Conservation (phyloP, 37 sponge, comb jelly and placozoan species). For the Halisarca cf. caerulea region DNA sequence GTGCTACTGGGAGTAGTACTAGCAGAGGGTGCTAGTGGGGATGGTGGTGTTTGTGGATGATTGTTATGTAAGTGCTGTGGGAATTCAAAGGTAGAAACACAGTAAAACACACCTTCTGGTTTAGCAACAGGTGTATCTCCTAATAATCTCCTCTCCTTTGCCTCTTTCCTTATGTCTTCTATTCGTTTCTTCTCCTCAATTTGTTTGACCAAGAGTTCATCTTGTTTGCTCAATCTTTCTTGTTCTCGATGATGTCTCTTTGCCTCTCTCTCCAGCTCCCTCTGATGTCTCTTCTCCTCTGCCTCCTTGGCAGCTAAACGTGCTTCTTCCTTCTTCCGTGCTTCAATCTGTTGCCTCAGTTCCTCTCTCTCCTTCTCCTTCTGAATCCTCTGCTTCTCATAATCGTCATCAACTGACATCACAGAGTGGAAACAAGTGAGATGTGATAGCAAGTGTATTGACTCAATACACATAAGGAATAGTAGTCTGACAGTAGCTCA, state of each 20-base stretch:
- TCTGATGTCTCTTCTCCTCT: conserved; percentile 4
- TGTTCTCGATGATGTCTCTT: not conserved
- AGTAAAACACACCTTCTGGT: no score
- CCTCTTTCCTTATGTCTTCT: not conserved
- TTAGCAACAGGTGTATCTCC: not conserved
- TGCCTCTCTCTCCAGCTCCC: not conserved
- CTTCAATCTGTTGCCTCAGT: conserved; percentile 15
- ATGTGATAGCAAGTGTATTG: no score
- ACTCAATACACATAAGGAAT: no score
- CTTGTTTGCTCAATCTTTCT: not conserved
- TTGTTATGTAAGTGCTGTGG: no score
- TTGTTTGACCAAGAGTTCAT: not conserved
- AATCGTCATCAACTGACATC: conserved; percentile 29
- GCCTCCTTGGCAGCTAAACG: conserved; percentile 10
- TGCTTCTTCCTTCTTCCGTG: conserved; percentile 19
- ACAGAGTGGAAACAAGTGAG: no score
- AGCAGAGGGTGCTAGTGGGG: no score
- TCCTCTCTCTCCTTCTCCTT: conserved; percentile 49
- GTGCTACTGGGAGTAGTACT: no score
- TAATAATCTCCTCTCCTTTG: not conserved
- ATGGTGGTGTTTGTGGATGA: no score
- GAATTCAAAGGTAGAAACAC: no score
- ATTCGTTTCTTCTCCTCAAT: conserved; percentile 6
- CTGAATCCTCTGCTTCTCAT: conserved; percentile 34
- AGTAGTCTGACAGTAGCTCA: no score